Evolutionary conservation across 2,113 vertebrate species (phyloP).

Genomic region (Baryphthengus martii): DNA sequence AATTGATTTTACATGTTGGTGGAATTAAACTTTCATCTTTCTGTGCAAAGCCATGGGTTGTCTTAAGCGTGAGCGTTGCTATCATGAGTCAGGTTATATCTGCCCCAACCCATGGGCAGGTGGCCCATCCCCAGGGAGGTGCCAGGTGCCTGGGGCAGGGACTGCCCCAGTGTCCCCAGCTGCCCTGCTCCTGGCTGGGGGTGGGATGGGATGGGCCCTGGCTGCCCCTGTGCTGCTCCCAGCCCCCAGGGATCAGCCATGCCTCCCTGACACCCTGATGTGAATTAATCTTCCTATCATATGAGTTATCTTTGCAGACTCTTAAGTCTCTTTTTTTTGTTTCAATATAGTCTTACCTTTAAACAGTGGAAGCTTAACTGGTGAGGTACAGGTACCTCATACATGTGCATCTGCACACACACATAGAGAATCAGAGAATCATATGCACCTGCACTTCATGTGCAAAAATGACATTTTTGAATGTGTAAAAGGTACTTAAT

Average conservation of each 20-base stretch:
- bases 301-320: not conserved
- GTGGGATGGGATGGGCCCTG: not conserved
- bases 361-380: not conserved
- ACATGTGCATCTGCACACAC: fast-evolving
- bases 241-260: not conserved
- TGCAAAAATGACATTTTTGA: not conserved
- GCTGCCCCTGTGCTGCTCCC: fast-evolving
- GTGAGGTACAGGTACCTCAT: not conserved
- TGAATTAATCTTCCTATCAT: not conserved
- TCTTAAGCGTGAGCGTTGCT: not conserved
- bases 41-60: not conserved
- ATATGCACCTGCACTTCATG: not conserved
- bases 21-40: not conserved
- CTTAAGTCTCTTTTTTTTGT: not conserved
- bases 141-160: not conserved
- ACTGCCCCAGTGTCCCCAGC: not conserved
- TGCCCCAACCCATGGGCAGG: fast-evolving
- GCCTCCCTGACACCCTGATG: not conserved
- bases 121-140: not conserved
- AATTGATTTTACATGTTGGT: not conserved
- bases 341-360: not conserved
- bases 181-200: not conserved
- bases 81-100: not conserved
- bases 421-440: no score
- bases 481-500: not conserved